A percentile compares a stretch with the other conserved stretches of the same genome.
Evolutionary conservation across 2,113 vertebrate species (phyloP).

Genomic region (Sturnira hondurensis): DNA sequence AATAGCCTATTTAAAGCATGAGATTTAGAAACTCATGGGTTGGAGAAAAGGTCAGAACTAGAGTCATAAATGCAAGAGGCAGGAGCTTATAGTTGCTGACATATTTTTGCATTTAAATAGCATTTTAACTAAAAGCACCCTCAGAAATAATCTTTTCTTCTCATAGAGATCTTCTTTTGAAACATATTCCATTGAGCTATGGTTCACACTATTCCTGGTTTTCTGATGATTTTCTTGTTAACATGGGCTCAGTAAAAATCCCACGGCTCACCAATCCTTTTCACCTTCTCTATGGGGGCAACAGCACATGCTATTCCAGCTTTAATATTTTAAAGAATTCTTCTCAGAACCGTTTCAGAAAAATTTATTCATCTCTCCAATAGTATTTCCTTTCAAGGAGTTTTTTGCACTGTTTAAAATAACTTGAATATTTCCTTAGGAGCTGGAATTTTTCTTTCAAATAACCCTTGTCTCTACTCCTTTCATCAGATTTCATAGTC

Average conservation of each 20-base stretch:
- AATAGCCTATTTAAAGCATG: not conserved
- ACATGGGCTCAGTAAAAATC: constrained; percentile 29
- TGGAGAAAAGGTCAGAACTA: not conserved
- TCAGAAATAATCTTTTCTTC: not conserved
- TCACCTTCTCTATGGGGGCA: not conserved
- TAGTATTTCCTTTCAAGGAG: constrained; percentile 7
- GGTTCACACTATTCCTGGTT: not conserved
- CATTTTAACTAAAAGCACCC: not conserved
- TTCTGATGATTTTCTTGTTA: constrained; percentile 16
- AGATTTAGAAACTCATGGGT: not conserved
- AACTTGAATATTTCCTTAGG: constrained; percentile 8
- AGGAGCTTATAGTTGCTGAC: not conserved
- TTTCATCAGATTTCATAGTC: constrained; percentile 22
- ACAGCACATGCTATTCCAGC: not conserved
- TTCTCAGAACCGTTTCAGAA: not conserved
- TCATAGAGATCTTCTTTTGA: not conserved
- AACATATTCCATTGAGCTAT: not conserved
- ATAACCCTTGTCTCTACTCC: not conserved
- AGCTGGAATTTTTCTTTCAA: constrained; percentile 32
- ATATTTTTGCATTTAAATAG: not conserved
- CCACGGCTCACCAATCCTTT: not conserved
- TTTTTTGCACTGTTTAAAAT: constrained; percentile 32
- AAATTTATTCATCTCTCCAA: not conserved
- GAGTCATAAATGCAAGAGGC: not conserved
- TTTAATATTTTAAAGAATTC: not conserved